Evolutionary conservation across 2,797 vertebrate genomes (phyloP).

Genomic region (Phaenicophaeus curvirostris): DNA sequence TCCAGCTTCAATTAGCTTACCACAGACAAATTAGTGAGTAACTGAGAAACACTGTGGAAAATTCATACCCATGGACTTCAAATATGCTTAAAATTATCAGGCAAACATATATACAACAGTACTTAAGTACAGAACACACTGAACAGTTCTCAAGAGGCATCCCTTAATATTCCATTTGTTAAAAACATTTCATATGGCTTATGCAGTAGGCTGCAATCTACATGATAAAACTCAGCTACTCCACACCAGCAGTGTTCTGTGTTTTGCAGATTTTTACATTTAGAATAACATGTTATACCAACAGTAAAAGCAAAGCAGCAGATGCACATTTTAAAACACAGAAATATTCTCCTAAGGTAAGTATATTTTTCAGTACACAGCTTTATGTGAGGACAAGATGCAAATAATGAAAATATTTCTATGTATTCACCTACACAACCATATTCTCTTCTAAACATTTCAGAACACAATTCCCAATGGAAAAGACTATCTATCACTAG

Average conservation of each 20-base stretch:
- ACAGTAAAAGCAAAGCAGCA: not conserved
- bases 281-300: not conserved
- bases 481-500: not conserved
- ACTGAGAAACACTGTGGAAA: not conserved
- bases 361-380: not conserved
- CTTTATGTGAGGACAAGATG: not conserved
- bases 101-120: not conserved
- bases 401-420: not conserved
- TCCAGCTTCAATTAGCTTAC: not conserved
- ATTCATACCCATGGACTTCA: not conserved
- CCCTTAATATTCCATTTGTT: not conserved
- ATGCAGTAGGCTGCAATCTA: not conserved
- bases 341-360: not conserved
- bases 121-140: rapidly evolving
- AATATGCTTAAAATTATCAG: not conserved
- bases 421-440: not conserved
- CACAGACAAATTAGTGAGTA: not conserved
- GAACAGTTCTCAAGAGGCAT: not conserved
- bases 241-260: not conserved
- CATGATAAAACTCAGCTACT: not conserved
- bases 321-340: not conserved
- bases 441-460: not conserved
- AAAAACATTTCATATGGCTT: not conserved
- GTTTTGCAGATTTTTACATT: not conserved
- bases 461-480: not conserved